Evolutionary conservation across 1,140 invertebrate genomes (phyloP).

Genomic region (Macrobrachium rosenbergii): DNA sequence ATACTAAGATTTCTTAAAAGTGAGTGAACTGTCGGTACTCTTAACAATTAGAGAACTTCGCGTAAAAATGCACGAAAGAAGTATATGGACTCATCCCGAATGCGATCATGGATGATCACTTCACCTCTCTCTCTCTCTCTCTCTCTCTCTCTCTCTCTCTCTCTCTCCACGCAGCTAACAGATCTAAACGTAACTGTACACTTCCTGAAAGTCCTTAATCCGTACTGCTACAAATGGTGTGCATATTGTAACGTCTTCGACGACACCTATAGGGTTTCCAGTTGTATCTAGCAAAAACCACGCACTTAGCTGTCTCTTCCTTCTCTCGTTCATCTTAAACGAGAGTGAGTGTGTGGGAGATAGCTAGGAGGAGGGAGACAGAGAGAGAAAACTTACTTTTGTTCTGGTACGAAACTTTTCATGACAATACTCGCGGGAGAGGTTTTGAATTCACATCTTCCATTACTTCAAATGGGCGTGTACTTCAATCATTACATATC

Average conservation of each 20-base stretch:
- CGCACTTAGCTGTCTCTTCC: background rate
- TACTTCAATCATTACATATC: no score
- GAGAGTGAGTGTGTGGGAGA: background rate
- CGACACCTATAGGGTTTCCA: background rate
- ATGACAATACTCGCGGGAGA: no score
- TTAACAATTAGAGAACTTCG: background rate
- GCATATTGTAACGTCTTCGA: background rate
- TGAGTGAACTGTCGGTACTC: background rate
- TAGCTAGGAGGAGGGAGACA: background rate
- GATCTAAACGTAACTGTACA: background rate
- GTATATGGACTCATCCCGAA: no score
- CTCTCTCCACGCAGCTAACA: background rate
- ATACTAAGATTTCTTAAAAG: background rate
- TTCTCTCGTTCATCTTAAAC: background rate
- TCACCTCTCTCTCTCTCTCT: conserved; percentile 2
- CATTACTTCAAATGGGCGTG: no score
- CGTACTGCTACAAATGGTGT: background rate
- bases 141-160: background rate
- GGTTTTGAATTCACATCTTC: no score
- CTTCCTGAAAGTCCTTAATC: background rate
- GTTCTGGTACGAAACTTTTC: no score
- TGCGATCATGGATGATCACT: background rate
- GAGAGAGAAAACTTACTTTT: background rate
- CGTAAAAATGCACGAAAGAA: background rate
- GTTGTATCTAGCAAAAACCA: background rate